phyloP scores from a whole-genome alignment of 2,888 invertebrate species.

The Brachyptera risi region DNA sequence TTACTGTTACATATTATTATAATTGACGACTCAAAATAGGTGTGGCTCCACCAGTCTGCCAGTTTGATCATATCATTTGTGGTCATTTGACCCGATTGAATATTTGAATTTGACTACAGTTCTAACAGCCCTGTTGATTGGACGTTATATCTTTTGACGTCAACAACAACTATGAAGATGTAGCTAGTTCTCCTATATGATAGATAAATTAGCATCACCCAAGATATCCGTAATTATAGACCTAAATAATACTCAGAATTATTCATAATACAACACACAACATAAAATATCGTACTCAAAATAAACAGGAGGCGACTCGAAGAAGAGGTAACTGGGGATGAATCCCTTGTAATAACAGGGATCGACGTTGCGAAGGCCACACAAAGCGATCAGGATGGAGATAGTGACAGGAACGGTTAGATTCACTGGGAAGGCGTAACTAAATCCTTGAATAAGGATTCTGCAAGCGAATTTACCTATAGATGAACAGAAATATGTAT shows the following conservation, averaged over 20 bases:
- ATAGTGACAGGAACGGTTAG: slow-evolving; percentile 88
- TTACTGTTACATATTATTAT: too few relatives aligned
- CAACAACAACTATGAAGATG: too few relatives aligned
- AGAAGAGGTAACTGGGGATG: slow-evolving; percentile 87
- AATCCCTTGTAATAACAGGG: slow-evolving; percentile 84
- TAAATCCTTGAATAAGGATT: slow-evolving; percentile 94
- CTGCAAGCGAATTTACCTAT: slow-evolving; percentile 90
- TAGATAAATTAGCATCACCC: too few relatives aligned
- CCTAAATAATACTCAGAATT: neutral
- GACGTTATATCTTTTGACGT: too few relatives aligned
- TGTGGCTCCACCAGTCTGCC: too few relatives aligned
- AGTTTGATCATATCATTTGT: too few relatives aligned
- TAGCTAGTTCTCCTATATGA: too few relatives aligned
- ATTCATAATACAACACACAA: neutral
- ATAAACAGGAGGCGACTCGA: slow-evolving; percentile 80
- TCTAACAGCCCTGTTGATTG: too few relatives aligned
- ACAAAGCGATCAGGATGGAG: slow-evolving; percentile 80
- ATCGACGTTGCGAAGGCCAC: slow-evolving; percentile 80
- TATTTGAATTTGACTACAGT: too few relatives aligned
- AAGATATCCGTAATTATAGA: too few relatives aligned
- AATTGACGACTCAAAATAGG: too few relatives aligned
- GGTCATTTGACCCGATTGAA: too few relatives aligned
- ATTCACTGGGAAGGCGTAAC: slow-evolving; percentile 94
- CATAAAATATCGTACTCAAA: slow-evolving; percentile 39
- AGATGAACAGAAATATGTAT: slow-evolving; percentile 35